Evolutionary conservation across 2,888 invertebrate species (phyloP), one percentile per base, ranked within the genome.

Genomic region (Luperina testacea): DNA sequence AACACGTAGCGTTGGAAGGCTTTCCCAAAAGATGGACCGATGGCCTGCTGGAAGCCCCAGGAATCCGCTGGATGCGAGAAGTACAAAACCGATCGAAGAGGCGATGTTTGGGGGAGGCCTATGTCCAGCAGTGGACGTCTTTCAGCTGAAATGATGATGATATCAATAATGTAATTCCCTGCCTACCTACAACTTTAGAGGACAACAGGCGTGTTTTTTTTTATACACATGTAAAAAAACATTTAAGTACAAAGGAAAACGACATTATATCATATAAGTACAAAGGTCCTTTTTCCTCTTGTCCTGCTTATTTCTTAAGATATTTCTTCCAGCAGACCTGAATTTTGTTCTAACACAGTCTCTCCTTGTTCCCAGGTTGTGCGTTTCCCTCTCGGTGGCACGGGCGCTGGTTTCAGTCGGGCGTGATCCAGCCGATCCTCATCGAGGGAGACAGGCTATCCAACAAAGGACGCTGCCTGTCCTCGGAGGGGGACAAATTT

Each of bases 391-490:
- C 97, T 88, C 97, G 98, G 89, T 99, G 99, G 99, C 98, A 98
- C 94, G 99, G 99, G 89, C 98, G 98, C 89, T 99, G 99, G 99
- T 99, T 99, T 97, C 98, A 98, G 95, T 98, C 98, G 82, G 99
- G 99, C 82, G 98, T 98, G 90, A 98, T 98, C 92, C 98, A 98
- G 95, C 98, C 98, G 75, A 98, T 99, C 96, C 97, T 98, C 92
- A 98, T 99, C 93, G 98, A 98, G 92, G 98, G 98, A 82, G 98
- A 98, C 92, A 97, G 98, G 86, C 97, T 98, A 90, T 98, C 98
- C 94, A 98, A 98, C 96, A 98, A 98, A 95, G 99, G 99, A 90
- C 97, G 97, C 94, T 99, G 99, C 94, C 97, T 98, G 85, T 98
- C 98, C 87, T 98, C 98, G 78, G 98, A 98, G 92, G 98, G 98